Evolutionary conservation across 2,113 vertebrate species (phyloP).

Genomic region (Datnioides undecimradiatus): DNA sequence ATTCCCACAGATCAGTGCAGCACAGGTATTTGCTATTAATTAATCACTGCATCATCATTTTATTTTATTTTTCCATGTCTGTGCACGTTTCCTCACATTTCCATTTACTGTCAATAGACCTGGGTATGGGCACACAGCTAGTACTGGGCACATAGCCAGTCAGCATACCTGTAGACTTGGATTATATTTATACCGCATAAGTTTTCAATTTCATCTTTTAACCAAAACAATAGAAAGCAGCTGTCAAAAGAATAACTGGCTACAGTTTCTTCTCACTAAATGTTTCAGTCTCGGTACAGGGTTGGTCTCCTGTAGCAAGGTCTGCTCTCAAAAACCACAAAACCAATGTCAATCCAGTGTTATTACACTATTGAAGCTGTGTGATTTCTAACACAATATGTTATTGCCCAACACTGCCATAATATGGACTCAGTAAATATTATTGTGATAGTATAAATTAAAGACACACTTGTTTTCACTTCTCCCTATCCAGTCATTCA

Average conservation of each 20-base stretch:
- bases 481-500: neutral
- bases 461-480: slow-evolving; percentile 1
- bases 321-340: slow-evolving; percentile 11
- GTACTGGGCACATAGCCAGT: slow-evolving; percentile 18
- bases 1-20: neutral
- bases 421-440: slow-evolving; percentile 4
- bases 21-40: neutral
- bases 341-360: slow-evolving; percentile 2
- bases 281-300: neutral
- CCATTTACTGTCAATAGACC: neutral
- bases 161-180: neutral
- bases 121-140: neutral
- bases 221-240: slow-evolving; percentile 26
- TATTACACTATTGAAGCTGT: slow-evolving; percentile 2
- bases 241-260: neutral
- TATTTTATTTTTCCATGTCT: neutral
- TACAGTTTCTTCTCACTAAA: neutral
- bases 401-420: neutral
- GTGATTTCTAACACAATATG: neutral
- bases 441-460: neutral
- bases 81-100: slow-evolving; percentile 2
- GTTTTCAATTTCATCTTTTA: slow-evolving; percentile 11
- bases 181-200: neutral
- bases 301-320: neutral
- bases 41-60: slow-evolving; percentile 3